Conservation (phyloP, 2,797 vertebrate species). For the Onychomys arenicola region DNA sequence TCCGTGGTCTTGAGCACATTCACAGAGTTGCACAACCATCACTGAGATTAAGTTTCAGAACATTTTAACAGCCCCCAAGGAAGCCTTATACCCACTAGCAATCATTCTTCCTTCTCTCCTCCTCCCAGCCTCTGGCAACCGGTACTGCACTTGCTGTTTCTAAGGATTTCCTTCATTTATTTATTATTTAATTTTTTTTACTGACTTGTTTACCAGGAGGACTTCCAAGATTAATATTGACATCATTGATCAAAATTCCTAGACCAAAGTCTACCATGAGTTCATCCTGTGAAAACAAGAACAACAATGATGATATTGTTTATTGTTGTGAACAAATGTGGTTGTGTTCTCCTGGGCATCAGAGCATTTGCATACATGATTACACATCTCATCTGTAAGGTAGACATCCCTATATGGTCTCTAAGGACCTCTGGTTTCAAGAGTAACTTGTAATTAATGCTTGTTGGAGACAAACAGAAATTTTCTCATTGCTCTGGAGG, state of each 20-base stretch:
- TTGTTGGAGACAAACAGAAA: not conserved
- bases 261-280: slow-evolving; percentile 59
- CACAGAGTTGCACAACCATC: slow-evolving; percentile 4
- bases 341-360: not conserved
- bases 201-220: slow-evolving; percentile 61
- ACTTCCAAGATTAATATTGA: slow-evolving; percentile 68
- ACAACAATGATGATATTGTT: slow-evolving; percentile 46
- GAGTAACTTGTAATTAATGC: slow-evolving; percentile 3
- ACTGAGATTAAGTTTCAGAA: slow-evolving; percentile 48
- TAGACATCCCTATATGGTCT: not conserved
- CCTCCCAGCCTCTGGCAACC: not conserved
- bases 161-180: slow-evolving; percentile 62
- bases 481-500: not conserved
- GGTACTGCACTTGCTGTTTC: slow-evolving; percentile 30
- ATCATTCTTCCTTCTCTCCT: not conserved
- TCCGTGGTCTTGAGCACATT: not conserved
- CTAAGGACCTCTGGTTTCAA: not conserved
- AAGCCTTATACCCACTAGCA: not conserved
- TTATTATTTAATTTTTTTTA: slow-evolving; percentile 23
- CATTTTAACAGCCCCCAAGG: slow-evolving; percentile 29
- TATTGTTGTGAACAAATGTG: slow-evolving; percentile 31
- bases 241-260: slow-evolving; percentile 34
- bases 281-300: slow-evolving; percentile 59
- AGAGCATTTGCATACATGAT: not conserved
- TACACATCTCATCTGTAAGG: not conserved